A percentile compares a stretch with the other conserved stretches of the same genome.
These are phyloP conservation scores for Drosophila arawakana DNA, from an alignment of 1,140 invertebrate species.

Conservation along the genomic window DNA sequence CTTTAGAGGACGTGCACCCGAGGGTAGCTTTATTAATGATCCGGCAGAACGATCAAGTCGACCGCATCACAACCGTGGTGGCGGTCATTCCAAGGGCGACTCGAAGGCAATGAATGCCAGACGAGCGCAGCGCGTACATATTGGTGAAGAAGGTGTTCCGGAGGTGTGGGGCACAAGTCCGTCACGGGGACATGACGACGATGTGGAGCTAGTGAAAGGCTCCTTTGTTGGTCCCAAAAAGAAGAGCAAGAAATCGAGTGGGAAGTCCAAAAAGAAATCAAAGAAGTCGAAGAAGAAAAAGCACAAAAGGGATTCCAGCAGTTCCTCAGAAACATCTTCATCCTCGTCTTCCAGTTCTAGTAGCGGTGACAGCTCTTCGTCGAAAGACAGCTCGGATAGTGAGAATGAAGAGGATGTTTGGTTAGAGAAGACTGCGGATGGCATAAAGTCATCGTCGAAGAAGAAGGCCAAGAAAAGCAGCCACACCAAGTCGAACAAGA, in stretches of 20 bases:
- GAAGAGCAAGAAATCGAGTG: conserved; percentile 86
- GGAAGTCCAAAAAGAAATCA: conserved; percentile 85
- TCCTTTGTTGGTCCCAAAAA: conserved; percentile 85
- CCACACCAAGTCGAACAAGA: conserved; percentile 79
- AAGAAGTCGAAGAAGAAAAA: conserved; percentile 86
- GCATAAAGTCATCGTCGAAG: conserved; percentile 70
- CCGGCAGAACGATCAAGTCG: conserved; percentile 46
- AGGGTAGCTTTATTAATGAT: conserved; percentile 68
- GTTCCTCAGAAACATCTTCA: conserved; percentile 63
- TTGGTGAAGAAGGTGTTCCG: conserved; percentile 88
- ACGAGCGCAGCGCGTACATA: conserved; percentile 89
- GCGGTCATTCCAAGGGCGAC: conserved; percentile 40
- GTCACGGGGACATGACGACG: conserved; percentile 84
- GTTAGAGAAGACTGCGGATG: conserved; percentile 70
- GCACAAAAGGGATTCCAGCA: conserved; percentile 76
- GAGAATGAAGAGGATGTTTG: conserved; percentile 62
- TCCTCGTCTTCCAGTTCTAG: conserved; percentile 49
- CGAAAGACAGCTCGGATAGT: conserved; percentile 44
- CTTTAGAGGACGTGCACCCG: conserved; percentile 56
- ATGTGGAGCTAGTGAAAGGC: conserved; percentile 73
- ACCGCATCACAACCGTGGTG: conserved; percentile 41
- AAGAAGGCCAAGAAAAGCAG: conserved; percentile 84
- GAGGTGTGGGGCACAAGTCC: conserved; percentile 91
- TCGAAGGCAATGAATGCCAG: conserved; percentile 87
- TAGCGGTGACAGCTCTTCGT: conserved; percentile 54